Conservation (phyloP, 2,888 invertebrate genomes). For the Trachelus stipa region DNA sequence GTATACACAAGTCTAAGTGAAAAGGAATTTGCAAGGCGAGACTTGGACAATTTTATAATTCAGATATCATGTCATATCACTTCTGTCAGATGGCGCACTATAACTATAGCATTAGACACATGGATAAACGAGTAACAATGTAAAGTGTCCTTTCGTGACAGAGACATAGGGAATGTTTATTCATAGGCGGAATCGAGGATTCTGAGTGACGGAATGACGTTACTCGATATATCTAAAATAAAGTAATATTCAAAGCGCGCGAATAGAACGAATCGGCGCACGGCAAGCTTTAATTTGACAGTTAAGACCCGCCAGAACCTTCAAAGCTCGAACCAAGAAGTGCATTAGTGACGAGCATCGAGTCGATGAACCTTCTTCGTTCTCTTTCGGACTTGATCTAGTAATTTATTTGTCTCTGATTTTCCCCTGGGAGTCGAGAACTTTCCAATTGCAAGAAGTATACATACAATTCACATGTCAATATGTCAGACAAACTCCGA, state of each 20-base stretch:
- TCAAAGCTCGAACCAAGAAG: slow-evolving; percentile 10
- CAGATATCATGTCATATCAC: neutral
- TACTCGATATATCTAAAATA: slow-evolving; percentile 20
- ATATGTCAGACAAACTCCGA: too few species aligned
- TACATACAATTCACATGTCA: too few species aligned
- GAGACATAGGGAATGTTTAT: neutral
- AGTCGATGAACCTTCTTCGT: slow-evolving; percentile 22
- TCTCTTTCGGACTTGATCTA: neutral
- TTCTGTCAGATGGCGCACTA: neutral
- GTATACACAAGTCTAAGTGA: neutral
- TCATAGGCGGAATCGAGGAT: neutral
- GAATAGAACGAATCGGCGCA: slow-evolving; percentile 13
- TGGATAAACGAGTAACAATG: neutral
- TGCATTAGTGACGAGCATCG: slow-evolving; percentile 16
- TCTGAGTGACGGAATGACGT: neutral
- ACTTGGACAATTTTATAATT: neutral
- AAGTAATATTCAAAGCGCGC: slow-evolving; percentile 37
- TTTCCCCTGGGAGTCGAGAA: neutral
- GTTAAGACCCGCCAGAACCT: slow-evolving; percentile 19
- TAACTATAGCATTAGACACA: neutral
- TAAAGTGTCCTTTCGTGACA: neutral
- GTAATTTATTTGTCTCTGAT: neutral
- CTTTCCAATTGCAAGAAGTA: too few species aligned
- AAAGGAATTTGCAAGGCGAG: neutral
- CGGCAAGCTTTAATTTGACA: slow-evolving; percentile 35